Conservation (phyloP, 1,140 invertebrate species). For the Lasaia peninsularis region DNA sequence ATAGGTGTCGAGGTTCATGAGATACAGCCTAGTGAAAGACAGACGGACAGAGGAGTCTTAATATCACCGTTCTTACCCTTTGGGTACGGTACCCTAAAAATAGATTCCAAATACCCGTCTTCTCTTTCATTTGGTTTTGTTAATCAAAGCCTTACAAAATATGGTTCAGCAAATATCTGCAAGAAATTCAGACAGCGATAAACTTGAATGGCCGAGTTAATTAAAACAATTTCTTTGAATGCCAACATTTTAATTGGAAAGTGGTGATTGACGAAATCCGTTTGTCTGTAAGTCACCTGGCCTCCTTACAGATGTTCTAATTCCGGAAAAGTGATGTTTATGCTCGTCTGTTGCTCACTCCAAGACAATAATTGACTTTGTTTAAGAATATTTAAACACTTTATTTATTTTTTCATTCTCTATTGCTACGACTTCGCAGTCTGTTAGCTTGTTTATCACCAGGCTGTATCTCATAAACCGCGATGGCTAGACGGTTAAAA, state of each 20-base stretch:
- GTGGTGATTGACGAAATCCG: conserved; percentile 36
- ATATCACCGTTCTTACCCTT: too few species aligned
- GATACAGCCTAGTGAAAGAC: too few species aligned
- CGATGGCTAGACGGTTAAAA: too few species aligned
- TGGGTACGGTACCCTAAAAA: too few species aligned
- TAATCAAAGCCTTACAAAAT: conserved; percentile 31
- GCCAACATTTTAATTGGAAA: conserved; percentile 49
- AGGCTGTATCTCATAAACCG: too few species aligned
- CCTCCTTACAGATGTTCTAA: neutral
- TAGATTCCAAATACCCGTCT: neutral
- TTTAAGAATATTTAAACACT: too few species aligned
- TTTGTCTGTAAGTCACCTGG: conserved; percentile 29
- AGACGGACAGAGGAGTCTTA: too few species aligned
- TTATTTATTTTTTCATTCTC: too few species aligned
- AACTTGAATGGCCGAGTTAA: conserved; percentile 64
- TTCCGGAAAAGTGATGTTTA: neutral
- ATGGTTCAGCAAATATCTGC: conserved; percentile 43
- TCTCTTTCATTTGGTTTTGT: neutral
- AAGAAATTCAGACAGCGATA: conserved; percentile 47
- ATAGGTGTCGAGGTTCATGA: too few species aligned
- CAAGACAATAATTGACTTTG: too few species aligned
- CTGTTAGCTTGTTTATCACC: too few species aligned
- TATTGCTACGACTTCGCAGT: too few species aligned
- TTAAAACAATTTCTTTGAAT: conserved; percentile 57
- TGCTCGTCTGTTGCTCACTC: neutral